Evolutionary conservation across 2,888 invertebrate species (phyloP).

Genomic region (Agonum fuliginosum): DNA sequence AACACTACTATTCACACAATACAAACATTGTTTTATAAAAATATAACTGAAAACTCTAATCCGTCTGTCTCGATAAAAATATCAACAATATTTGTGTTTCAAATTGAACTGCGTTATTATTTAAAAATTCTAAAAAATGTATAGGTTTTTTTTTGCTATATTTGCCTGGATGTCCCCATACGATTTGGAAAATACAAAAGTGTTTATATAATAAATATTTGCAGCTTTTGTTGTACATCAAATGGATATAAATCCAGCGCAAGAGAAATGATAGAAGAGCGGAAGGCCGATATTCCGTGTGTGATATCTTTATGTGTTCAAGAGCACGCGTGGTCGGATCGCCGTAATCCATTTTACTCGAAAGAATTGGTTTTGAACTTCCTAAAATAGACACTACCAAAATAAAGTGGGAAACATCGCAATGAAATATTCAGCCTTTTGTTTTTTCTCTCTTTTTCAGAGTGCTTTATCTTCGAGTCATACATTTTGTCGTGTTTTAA

Average conservation of each 20-base stretch:
- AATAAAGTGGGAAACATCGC: conserved; percentile 47
- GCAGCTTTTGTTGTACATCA: conserved; percentile 35
- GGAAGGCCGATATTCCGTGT: conserved; percentile 35
- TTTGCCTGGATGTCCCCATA: neutral
- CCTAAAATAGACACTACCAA: conserved; percentile 38
- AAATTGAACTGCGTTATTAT: no score
- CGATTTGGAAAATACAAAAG: conserved; percentile 12
- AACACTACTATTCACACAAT: neutral
- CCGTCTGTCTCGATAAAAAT: neutral
- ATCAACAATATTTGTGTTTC: neutral
- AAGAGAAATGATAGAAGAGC: conserved; percentile 33
- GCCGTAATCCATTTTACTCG: conserved; percentile 46
- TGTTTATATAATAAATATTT: conserved; percentile 32
- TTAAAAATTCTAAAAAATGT: no score
- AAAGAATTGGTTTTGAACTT: conserved; percentile 45
- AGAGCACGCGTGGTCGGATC: conserved; percentile 46
- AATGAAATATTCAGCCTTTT: conserved; percentile 60
- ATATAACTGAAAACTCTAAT: conserved; percentile 11
- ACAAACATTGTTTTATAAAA: neutral
- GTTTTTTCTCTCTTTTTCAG: conserved; percentile 10
- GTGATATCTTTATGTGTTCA: conserved; percentile 48
- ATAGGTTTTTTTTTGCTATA: neutral
- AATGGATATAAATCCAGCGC: conserved; percentile 38
- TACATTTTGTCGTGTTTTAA: conserved; percentile 3
- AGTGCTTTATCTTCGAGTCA: conserved; percentile 3